Evolutionary conservation across 2,113 vertebrate species (phyloP), one percentile per base, ranked within the genome.

Genomic region (Nycticebus coucang): DNA sequence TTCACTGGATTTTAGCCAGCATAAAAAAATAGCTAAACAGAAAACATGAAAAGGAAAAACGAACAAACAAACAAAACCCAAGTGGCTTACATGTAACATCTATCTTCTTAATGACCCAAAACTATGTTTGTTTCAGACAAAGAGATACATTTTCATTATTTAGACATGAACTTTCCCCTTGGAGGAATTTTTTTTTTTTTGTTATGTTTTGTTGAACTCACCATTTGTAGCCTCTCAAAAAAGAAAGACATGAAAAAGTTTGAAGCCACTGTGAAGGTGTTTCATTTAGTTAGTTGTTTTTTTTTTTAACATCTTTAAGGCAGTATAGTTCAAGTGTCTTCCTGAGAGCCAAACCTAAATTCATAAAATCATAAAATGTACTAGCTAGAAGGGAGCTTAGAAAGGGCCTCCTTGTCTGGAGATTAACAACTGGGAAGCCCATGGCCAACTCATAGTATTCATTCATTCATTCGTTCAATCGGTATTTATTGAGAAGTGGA

Each of bases 41-140:
- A 96, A 97, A 97, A 80, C 26, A 71, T n/a, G 30, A 71, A 88
- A 80, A 90, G 26, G 41, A 18, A 13, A 30, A 50, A 17, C 24
- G 22, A 4, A 15, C 30, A 69, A 35, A 57, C 64, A 45, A 10
- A 57, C n/a, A 77, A 64, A 24, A 21, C 5, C 50, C 66, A 88
- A 91, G 92, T 91, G 71, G n/a, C 83, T 98, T 94, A 88, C 78
- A 95, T 95, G 33, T 95, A 97, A 91, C 41, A 64, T 98, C 9
- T 92, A 78, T 97, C 87, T 98, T 41, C 93, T 98, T 97, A 97
- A 95, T 87, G 94, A 55, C 96, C 97, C 92, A 94, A 95, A 98
- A 89, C 82, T 97, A 68, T 94, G 78, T 94, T 97, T 55, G 41
- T 89, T 97, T 98, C 94, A 97, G 69, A 13, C 82, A 96, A 91